Conservation (phyloP, 2,113 vertebrate genomes). For the Vidua chalybeata region DNA sequence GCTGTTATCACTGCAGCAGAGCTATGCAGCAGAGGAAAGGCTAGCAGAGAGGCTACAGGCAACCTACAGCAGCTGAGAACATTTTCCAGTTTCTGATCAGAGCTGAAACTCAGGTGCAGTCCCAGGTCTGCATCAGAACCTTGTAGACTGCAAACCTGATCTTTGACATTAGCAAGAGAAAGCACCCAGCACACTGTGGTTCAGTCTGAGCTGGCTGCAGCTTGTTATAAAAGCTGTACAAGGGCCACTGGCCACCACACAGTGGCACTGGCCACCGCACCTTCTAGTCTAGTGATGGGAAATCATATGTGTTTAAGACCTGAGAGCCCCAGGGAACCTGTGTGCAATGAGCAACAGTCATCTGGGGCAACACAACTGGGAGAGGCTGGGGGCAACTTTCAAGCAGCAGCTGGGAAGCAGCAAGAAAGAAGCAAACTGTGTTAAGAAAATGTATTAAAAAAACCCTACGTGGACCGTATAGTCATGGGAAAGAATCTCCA, state of each 20-base stretch:
- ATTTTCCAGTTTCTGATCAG: not conserved
- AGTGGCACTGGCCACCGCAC: too few relatives aligned
- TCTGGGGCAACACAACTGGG: not conserved
- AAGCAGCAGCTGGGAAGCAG: not conserved
- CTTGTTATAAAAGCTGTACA: not conserved
- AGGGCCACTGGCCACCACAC: not conserved
- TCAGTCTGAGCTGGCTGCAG: not conserved
- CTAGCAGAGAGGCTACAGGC: not conserved
- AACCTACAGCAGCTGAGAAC: not conserved
- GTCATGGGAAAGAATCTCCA: not conserved
- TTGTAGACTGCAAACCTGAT: not conserved
- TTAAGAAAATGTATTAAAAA: not conserved
- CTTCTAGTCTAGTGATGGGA: not conserved
- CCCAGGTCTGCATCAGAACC: not conserved
- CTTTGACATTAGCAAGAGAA: not conserved
- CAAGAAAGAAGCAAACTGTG: not conserved
- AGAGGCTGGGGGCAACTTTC: not conserved
- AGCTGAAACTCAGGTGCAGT: not conserved
- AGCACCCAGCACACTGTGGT: not conserved
- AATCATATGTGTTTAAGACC: accelerated
- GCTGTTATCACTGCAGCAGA: not conserved
- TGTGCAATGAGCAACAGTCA: not conserved
- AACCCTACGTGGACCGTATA: not conserved
- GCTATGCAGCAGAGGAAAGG: not conserved
- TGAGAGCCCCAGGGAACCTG: not conserved